Base-by-base conservation (phyloP, 2,113 vertebrate species). In the Cyanocitta stelleri region DNA sequence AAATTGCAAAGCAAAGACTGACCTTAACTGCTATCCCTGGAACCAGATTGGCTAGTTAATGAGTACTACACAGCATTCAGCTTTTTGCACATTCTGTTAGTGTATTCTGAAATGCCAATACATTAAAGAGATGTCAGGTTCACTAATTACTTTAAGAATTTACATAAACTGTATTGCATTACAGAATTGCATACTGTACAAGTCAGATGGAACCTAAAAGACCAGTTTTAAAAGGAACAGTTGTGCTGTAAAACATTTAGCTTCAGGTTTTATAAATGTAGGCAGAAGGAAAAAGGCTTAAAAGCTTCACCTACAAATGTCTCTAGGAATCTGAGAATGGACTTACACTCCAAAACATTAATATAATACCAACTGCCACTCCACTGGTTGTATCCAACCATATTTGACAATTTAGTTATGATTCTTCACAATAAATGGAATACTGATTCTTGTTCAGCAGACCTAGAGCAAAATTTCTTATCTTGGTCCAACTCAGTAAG, bases 1-100 rank as follows among this genome's bases (percentile, higher is more conserved):
- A 82, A 96, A 94, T 15, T 91, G 91, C 89, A 87, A 91, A 87
- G 94, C 85, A 93, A 95, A 95, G 87, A 37, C 56, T 92, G 89
- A 96, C 95, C 91, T 91, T 92, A 94, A 64, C 87, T 83, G 81
- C 58, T 89, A 87, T 67, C 87, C 93, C 91, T 87, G 80, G 91
- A 94, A 95, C 73, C 80, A 86, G 81, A 84, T 3, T 72, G 84
- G 69, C 73, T 87, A 51, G 49, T 76, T 95, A 92, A 89, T 67
- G 52, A 94, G 41, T 43, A 78, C 77, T 63, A 27, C 4, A 56
- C 74, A 73, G 39, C 55, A 12, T 4, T n/a, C 75, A 68, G 87
- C 62, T 24, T 83, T 72, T 26, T 90, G 59, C 83, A 80, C 88
- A 51, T 93, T 92, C 94, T 93, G 68, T 84, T 72, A 61, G 69